Percentiles rank a stretch among this genome's conserved stretches.
These are phyloP conservation scores for Crotalus tigris DNA, from an alignment of 2,113 vertebrate genomes.

Conservation along the genomic window DNA sequence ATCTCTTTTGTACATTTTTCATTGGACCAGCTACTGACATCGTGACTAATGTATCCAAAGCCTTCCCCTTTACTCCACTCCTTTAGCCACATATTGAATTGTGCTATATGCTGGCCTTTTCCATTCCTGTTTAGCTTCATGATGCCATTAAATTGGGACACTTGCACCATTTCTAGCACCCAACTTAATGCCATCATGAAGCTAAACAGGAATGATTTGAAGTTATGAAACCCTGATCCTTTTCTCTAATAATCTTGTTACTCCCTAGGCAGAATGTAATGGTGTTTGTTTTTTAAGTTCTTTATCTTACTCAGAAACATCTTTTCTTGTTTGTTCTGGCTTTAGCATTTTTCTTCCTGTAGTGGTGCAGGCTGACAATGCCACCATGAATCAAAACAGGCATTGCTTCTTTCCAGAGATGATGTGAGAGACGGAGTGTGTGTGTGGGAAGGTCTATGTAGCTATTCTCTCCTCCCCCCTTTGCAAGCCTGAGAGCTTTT, in stretches of 20 bases:
- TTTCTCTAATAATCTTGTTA: neutral
- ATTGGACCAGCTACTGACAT: too few species aligned
- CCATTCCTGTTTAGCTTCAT: neutral
- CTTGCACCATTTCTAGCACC: too few species aligned
- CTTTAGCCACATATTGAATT: too few species aligned
- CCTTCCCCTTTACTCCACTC: too few species aligned
- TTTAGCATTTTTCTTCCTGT: neutral
- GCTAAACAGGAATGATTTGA: neutral
- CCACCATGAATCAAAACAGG: neutral
- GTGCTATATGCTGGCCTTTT: too few species aligned
- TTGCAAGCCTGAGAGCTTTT: neutral
- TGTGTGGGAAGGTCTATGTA: neutral
- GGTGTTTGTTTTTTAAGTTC: constrained; percentile 10
- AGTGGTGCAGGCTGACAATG: neutral
- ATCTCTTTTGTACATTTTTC: too few species aligned
- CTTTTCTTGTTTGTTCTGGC: neutral
- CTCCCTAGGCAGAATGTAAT: neutral
- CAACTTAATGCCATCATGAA: too few species aligned
- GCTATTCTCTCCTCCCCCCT: neutral
- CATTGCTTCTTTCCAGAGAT: neutral
- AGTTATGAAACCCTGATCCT: neutral
- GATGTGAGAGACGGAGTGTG: neutral
- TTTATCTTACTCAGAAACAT: neutral
- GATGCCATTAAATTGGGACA: neutral
- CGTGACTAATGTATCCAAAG: too few species aligned